phyloP scores from a whole-genome alignment of 2,888 invertebrate species.

The Zootermopsis nevadensis region DNA sequence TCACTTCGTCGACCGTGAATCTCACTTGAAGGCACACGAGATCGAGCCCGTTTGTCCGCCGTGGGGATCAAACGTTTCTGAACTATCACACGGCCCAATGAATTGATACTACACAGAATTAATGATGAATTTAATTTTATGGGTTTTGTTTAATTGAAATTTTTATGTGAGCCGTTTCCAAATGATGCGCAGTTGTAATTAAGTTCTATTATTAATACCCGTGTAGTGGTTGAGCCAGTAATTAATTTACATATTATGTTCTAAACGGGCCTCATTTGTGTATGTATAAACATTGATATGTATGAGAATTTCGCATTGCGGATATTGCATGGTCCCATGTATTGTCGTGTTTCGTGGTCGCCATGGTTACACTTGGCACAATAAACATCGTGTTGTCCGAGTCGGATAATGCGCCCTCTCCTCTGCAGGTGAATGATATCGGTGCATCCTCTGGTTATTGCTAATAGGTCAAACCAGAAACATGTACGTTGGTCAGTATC shows the following conservation, averaged over 20 bases:
- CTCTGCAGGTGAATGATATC: not conserved
- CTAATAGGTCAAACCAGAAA: slow-evolving; percentile 22
- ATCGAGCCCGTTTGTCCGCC: no score
- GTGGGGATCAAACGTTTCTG: no score
- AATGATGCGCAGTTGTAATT: no score
- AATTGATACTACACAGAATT: no score
- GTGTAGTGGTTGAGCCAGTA: not conserved
- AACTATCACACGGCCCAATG: no score
- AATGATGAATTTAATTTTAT: not conserved
- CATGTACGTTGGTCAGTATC: slow-evolving; percentile 1
- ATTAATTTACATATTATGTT: not conserved
- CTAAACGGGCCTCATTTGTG: not conserved
- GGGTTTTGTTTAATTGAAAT: not conserved
- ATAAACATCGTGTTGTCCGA: not conserved
- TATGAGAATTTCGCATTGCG: slow-evolving; percentile 21
- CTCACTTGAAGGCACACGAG: no score
- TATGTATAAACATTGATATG: not conserved
- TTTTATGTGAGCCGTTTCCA: not conserved
- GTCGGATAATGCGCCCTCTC: not conserved
- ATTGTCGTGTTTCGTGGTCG: slow-evolving; percentile 14
- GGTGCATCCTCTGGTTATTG: not conserved
- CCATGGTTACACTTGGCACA: slow-evolving; percentile 10
- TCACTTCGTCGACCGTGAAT: no score
- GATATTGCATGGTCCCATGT: not conserved
- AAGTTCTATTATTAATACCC: not conserved